Evolutionary conservation across 2,888 invertebrate genomes (phyloP).

Genomic region (Anoplius nigerrimus): DNA sequence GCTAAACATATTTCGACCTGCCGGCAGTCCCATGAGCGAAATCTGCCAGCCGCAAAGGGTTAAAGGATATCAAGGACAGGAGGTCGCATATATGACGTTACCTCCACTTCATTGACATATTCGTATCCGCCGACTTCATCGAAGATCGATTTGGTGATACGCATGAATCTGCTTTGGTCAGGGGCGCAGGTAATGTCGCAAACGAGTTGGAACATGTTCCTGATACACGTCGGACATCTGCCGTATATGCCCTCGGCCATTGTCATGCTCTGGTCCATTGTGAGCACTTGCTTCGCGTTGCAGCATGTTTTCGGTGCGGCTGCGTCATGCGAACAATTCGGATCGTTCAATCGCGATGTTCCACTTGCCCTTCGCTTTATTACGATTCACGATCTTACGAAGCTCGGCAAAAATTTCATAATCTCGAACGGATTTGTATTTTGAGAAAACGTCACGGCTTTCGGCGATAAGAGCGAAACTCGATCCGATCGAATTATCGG

Average conservation of each 20-base stretch:
- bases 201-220: constrained; percentile 85
- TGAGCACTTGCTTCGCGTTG: constrained; percentile 76
- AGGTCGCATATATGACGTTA: no score
- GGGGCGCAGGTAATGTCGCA: constrained; percentile 90
- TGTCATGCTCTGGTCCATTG: constrained; percentile 77
- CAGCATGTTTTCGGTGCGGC: constrained; percentile 80
- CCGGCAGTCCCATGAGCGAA: no score
- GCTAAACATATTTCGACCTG: not conserved
- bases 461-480: no score
- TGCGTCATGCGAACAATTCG: constrained; percentile 24
- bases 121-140: not conserved
- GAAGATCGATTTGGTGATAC: constrained; percentile 54
- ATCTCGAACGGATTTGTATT: not conserved
- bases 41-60: no score
- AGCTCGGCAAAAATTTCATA: not conserved
- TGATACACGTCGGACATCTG: constrained; percentile 88
- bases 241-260: constrained; percentile 83
- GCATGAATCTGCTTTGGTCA: constrained; percentile 81
- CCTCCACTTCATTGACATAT: constrained; percentile 53
- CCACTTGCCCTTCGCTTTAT: not conserved
- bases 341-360: not conserved
- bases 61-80: no score
- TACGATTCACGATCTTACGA: not conserved
- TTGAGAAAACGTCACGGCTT: no score
- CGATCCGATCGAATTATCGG: no score